These are phyloP conservation scores for Aphidius gifuensis DNA, from an alignment of 1,140 invertebrate species.

Conservation along the genomic window DNA sequence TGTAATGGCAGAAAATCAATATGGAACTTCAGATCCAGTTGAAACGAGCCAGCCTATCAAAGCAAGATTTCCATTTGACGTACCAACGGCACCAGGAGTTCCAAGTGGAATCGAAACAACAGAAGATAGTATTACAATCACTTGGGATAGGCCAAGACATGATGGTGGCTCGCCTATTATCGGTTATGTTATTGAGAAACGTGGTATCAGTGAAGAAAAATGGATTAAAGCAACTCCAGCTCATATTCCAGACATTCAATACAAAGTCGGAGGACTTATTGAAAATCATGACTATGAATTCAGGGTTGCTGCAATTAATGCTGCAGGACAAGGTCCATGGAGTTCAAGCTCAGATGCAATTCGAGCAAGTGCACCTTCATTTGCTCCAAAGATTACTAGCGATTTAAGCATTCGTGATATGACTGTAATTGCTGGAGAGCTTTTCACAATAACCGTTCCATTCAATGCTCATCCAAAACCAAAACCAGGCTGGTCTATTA, in stretches of 20 bases:
- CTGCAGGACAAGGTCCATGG: slow-evolving; percentile 89
- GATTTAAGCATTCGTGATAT: slow-evolving; percentile 91
- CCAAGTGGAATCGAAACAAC: slow-evolving; percentile 83
- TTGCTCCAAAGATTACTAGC: slow-evolving; percentile 86
- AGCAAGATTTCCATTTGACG: slow-evolving; percentile 95
- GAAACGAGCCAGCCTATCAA: slow-evolving; percentile 83
- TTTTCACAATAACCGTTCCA: slow-evolving; percentile 93
- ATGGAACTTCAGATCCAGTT: slow-evolving; percentile 90
- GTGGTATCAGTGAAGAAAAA: slow-evolving; percentile 81
- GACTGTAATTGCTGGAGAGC: slow-evolving; percentile 91
- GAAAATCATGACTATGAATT: slow-evolving; percentile 98
- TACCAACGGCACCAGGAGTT: slow-evolving; percentile 83
- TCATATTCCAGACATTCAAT: slow-evolving; percentile 74
- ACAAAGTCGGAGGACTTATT: slow-evolving; percentile 80
- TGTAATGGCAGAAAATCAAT: slow-evolving; percentile 96
- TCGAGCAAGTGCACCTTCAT: slow-evolving; percentile 79
- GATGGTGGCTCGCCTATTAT: slow-evolving; percentile 91
- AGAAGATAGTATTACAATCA: slow-evolving; percentile 90
- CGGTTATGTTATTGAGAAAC: slow-evolving; percentile 91
- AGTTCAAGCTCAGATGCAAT: slow-evolving; percentile 89
- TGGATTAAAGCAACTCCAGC: slow-evolving; percentile 88
- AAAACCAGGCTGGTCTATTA: slow-evolving; percentile 82
- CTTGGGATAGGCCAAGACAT: slow-evolving; percentile 89
- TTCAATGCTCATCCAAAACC: slow-evolving; percentile 88
- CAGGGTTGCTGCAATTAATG: slow-evolving; percentile 92